Conservation (phyloP, 1,140 invertebrate genomes). For the Paracyclopina nana region DNA sequence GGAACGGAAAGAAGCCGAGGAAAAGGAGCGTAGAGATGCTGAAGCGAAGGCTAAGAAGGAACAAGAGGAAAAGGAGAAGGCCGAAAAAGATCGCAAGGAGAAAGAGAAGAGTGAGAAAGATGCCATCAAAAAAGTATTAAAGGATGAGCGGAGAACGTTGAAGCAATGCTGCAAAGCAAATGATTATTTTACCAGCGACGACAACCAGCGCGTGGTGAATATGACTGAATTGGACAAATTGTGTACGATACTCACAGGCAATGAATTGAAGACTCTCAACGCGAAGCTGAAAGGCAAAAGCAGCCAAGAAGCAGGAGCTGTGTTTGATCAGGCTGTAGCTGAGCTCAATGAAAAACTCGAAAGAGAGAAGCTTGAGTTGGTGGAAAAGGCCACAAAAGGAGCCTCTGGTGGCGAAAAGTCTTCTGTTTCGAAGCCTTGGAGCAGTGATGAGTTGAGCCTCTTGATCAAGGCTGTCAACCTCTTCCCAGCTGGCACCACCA, state of each 20-base stretch:
- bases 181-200: constrained; percentile 56
- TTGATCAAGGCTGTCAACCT: constrained; percentile 89
- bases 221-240: constrained; percentile 78
- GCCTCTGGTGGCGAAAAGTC: constrained; percentile 16
- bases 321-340: not conserved
- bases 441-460: constrained; percentile 53
- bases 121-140: constrained; percentile 52
- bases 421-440: constrained; percentile 39
- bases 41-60: constrained; percentile 42
- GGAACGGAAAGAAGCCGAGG: constrained; percentile 32
- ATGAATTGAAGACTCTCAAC: constrained; percentile 47
- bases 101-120: constrained; percentile 68
- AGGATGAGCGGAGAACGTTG: constrained; percentile 58
- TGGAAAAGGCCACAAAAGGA: constrained; percentile 18
- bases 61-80: constrained; percentile 60
- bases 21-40: constrained; percentile 32
- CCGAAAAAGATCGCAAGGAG: constrained; percentile 52
- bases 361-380: constrained; percentile 33
- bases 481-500: constrained; percentile 84
- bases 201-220: constrained; percentile 50
- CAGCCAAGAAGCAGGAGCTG: not conserved
- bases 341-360: constrained; percentile 45
- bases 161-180: constrained; percentile 64
- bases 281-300: constrained; percentile 40
- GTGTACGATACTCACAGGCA: constrained; percentile 47